These are phyloP conservation scores for Eciton burchellii DNA, from an alignment of 1,140 invertebrate genomes.

Conservation along the genomic window DNA sequence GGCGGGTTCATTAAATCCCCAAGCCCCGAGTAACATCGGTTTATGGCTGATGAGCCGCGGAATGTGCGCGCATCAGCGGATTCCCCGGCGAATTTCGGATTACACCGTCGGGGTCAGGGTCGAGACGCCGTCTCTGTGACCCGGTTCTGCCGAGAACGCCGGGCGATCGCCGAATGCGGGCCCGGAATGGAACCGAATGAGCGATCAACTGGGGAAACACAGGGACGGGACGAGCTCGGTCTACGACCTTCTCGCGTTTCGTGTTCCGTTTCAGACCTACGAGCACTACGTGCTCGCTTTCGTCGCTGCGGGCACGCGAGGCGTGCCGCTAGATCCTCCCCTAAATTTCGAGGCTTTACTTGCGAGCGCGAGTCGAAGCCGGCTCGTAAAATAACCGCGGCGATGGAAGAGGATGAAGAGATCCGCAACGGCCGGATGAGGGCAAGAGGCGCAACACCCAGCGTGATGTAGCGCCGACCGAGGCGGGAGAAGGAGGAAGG, in stretches of 20 bases:
- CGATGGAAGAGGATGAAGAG: conserved; percentile 34
- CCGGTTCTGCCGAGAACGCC: neutral
- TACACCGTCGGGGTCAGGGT: conserved; percentile 2
- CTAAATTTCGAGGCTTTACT: conserved; percentile 78
- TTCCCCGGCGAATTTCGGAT: conserved; percentile 59
- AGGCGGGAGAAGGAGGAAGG: conserved; percentile 30
- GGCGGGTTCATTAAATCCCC: conserved; percentile 67
- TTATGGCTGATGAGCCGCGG: conserved; percentile 61
- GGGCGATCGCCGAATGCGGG: neutral
- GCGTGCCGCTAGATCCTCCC: conserved; percentile 56
- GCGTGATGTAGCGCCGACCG: conserved; percentile 2
- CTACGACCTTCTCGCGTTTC: neutral
- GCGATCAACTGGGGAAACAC: no score
- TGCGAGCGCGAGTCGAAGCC: conserved; percentile 65
- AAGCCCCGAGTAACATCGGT: conserved; percentile 63
- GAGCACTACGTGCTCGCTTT: no score
- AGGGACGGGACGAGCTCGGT: neutral
- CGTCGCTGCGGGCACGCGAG: no score
- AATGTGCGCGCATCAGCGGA: conserved; percentile 54
- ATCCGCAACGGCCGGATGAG: conserved; percentile 12
- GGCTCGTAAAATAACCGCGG: conserved; percentile 76
- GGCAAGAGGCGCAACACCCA: neutral
- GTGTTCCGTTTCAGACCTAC: neutral
- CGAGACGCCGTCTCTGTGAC: conserved; percentile 24
- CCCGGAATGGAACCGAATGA: no score